Percentiles rank a stretch among this genome's conserved stretches.
These are phyloP conservation scores for Homalodisca vitripennis DNA, from an alignment of 1,140 invertebrate species.

Conservation along the genomic window DNA sequence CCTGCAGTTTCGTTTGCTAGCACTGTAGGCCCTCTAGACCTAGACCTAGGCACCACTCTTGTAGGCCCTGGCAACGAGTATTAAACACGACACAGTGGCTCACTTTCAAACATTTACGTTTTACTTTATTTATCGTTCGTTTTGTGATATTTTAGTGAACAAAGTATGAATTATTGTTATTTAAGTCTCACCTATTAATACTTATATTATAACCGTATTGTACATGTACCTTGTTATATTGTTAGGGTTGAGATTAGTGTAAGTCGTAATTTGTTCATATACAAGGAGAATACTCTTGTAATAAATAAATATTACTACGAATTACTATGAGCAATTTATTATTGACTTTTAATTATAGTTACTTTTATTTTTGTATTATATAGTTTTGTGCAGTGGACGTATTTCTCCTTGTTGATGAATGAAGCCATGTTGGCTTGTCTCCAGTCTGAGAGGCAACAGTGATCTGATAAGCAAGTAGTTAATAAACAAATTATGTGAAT, in stretches of 20 bases:
- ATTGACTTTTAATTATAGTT: constrained; percentile 32
- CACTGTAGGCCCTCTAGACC: constrained; percentile 13
- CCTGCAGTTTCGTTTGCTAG: constrained; percentile 32
- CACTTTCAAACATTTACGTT: constrained; percentile 36
- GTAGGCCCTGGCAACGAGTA: constrained; percentile 36
- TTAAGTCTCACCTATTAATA: constrained; percentile 45
- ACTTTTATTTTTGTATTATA: constrained; percentile 35
- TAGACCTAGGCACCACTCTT: constrained; percentile 33
- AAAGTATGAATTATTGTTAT: constrained; percentile 43
- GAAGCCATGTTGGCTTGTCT: constrained; percentile 22
- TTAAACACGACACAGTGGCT: constrained; percentile 39
- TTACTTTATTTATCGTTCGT: constrained; percentile 42
- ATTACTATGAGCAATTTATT: constrained; percentile 31
- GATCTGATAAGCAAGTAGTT: constrained; percentile 39
- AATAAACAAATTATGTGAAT: constrained; percentile 39
- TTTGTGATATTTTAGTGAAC: constrained; percentile 46
- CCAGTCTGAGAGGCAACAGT: constrained; percentile 11
- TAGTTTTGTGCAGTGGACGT: constrained; percentile 21
- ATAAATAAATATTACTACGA: constrained; percentile 37
- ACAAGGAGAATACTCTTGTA: constrained; percentile 40
- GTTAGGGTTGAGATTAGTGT: constrained; percentile 42
- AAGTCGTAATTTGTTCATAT: constrained; percentile 40
- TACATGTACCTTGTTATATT: constrained; percentile 45
- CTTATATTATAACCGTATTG: constrained; percentile 40
- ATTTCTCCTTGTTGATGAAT: constrained; percentile 42